These are phyloP conservation scores for Cetoscarus ocellatus DNA, from an alignment of 2,797 vertebrate genomes.

Conservation along the genomic window DNA sequence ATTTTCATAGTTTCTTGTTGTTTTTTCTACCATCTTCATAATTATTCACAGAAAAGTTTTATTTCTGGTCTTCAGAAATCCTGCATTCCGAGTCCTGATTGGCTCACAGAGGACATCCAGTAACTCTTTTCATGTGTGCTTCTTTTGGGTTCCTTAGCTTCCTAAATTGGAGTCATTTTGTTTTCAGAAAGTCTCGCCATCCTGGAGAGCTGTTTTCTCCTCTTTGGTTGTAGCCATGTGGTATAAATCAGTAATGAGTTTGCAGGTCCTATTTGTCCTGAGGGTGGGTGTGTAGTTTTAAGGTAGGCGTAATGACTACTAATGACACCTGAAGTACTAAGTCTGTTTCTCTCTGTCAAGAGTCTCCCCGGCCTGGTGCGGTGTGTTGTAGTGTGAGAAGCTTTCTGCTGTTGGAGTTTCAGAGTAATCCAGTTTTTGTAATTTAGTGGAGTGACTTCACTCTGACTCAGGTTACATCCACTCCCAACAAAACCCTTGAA, in stretches of 20 bases:
- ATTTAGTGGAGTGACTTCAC: conserved; percentile 23
- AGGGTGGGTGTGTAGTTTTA: neutral
- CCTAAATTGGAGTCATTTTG: neutral
- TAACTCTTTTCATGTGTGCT: neutral
- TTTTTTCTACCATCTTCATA: too few relatives aligned
- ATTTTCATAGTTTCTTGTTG: too few relatives aligned
- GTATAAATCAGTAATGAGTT: neutral
- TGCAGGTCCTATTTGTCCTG: neutral
- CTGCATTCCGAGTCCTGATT: neutral
- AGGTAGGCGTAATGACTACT: neutral
- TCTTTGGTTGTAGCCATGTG: conserved; percentile 9
- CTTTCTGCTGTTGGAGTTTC: conserved; percentile 1
- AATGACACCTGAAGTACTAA: neutral
- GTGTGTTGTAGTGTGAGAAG: neutral
- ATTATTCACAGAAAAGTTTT: too few relatives aligned
- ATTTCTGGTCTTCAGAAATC: neutral
- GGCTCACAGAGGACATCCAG: neutral
- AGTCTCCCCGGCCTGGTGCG: neutral
- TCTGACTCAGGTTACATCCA: conserved; percentile 48
- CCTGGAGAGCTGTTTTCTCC: neutral
- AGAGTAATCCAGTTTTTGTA: conserved; percentile 18
- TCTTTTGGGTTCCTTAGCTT: neutral
- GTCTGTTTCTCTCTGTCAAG: conserved; percentile 15
- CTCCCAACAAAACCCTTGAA: conserved; percentile 9
- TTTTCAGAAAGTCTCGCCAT: neutral